Evolutionary conservation across 1,140 invertebrate species (phyloP).

Genomic region (Protaetia brevitarsis): DNA sequence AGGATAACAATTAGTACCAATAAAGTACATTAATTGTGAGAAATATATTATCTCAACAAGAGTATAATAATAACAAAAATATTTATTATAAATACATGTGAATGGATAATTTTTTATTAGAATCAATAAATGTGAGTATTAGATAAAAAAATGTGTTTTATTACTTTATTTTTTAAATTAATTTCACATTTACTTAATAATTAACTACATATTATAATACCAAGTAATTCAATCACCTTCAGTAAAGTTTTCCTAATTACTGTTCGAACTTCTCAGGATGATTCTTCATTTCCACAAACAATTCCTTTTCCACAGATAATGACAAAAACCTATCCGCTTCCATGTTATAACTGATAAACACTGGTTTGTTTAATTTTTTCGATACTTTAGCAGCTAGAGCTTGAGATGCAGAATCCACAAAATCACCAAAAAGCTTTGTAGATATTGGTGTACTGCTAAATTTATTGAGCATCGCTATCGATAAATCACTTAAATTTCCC

Average conservation of each 20-base stretch:
- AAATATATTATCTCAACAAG: constrained; percentile 24
- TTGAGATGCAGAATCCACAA: constrained; percentile 44
- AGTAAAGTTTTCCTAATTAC: no score
- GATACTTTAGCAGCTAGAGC: constrained; percentile 46
- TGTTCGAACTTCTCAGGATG: constrained; percentile 41
- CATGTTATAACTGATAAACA: constrained; percentile 50
- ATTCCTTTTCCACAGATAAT: constrained; percentile 43
- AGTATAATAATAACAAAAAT: constrained; percentile 23
- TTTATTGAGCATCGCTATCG: constrained; percentile 43
- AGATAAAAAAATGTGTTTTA: constrained; percentile 14
- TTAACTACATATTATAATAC: no score
- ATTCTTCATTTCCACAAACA: constrained; percentile 47
- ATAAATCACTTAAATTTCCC: constrained; percentile 45
- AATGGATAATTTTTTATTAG: constrained; percentile 29
- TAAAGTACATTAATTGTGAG: constrained; percentile 11
- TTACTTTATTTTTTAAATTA: no score
- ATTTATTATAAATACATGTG: constrained; percentile 28
- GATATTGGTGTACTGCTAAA: constrained; percentile 34
- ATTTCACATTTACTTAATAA: no score
- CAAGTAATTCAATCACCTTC: no score
- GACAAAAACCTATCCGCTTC: constrained; percentile 38
- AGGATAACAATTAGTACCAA: constrained; percentile 13
- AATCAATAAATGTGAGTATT: constrained; percentile 28
- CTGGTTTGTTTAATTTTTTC: constrained; percentile 45
- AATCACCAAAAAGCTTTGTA: constrained; percentile 46